Evolutionary conservation across 1,140 invertebrate species (phyloP), one percentile per base, ranked within the genome.

Genomic region (Zelostemma sp.): DNA sequence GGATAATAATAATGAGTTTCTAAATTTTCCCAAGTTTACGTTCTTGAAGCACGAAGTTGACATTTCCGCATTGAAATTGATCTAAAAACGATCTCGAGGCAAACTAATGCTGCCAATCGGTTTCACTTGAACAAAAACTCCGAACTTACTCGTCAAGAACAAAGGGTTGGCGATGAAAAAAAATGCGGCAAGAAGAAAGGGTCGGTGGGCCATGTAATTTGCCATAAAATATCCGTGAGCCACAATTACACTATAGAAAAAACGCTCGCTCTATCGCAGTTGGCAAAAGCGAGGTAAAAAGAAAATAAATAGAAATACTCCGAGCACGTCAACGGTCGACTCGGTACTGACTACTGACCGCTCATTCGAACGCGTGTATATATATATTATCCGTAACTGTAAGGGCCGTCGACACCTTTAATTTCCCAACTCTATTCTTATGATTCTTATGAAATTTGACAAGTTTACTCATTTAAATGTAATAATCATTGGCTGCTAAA

Each of bases 321-420:
- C 50, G 55, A 63, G 68, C 59, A 62, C 62, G 68, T 66, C 63
- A 58, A 51, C 63, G 68, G 68, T 71, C 63, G 62, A 51, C 63
- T 40, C 49, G 54, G 62, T 58, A 71, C 68, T 71, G 56, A 71
- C 43, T 55, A 50, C 55, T 62, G 63, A 63, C 59, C 63, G 65
- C 45, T 67, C 55, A 45, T 46, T 63, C 58, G 68, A 63, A 59
- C 50, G 63, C 63, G 56, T 71, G 15, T 41, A 41, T 25, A 25
- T n/a, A n/a, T n/a, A n/a, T n/a, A n/a, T n/a, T n/a, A n/a, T n/a
- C n/a, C n/a, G n/a, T 63, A 71, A 71, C 55, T 72, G 67, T 60
- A 72, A 67, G 63, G 68, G 68, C 68, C 61, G 63, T 40, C 48
- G 62, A 62, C 61, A 53, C 35, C 35, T 38, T 38, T n/a, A 3